Percentiles rank a stretch among this genome's conserved stretches.
These are phyloP conservation scores for Pterocles orientalis DNA, from an alignment of 2,113 vertebrate species.

Conservation along the genomic window DNA sequence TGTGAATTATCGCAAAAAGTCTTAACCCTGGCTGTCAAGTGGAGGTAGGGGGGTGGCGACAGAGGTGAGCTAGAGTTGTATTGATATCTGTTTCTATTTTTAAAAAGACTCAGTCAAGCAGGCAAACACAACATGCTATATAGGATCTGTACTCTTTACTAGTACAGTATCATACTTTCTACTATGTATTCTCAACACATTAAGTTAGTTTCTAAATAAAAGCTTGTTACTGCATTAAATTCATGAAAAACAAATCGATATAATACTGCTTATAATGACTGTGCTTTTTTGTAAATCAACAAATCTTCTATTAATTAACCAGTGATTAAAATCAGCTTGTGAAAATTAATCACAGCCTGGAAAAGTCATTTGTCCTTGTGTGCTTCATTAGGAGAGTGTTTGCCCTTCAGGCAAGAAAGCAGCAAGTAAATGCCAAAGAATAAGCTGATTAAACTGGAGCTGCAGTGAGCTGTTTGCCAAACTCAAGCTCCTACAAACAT, in stretches of 20 bases:
- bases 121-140: background rate
- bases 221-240: conserved; percentile 45
- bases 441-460: conserved; percentile 60
- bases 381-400: conserved; percentile 75
- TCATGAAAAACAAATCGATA: conserved; percentile 76
- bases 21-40: background rate
- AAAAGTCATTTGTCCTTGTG: conserved; percentile 83
- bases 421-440: conserved; percentile 71
- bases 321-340: conserved; percentile 87
- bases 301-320: conserved; percentile 90
- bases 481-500: background rate
- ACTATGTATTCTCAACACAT: background rate
- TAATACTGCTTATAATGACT: conserved; percentile 80
- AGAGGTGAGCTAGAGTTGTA: background rate
- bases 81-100: background rate
- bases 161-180: background rate
- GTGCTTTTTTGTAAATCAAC: conserved; percentile 80
- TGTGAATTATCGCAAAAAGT: background rate
- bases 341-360: conserved; percentile 84
- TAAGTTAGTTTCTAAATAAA: conserved; percentile 59
- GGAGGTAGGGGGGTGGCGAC: fast-evolving
- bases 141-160: background rate
- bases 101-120: background rate
- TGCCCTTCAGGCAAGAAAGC: conserved; percentile 73
- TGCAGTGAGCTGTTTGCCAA: conserved; percentile 30